Evolutionary conservation across 2,797 vertebrate genomes (phyloP).

Genomic region (Loris lydekkerianus): DNA sequence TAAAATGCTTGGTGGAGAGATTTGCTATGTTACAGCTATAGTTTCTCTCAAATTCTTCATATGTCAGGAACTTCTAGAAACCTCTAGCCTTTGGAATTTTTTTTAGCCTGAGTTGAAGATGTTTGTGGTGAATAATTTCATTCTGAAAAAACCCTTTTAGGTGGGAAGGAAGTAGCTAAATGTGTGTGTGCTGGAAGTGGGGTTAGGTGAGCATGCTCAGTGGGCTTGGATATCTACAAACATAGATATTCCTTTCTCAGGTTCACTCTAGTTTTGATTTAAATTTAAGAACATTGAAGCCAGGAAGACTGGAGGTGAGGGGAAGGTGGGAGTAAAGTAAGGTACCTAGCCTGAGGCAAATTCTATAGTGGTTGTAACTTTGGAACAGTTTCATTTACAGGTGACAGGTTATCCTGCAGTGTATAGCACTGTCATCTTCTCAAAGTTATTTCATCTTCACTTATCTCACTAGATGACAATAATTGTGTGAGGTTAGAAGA

Average conservation of each 20-base stretch:
- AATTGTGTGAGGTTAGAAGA: not conserved
- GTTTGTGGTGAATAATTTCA: not conserved
- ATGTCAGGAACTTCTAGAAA: not conserved
- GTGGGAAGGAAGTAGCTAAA: not conserved
- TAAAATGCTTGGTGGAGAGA: not conserved
- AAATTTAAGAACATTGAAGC: not conserved
- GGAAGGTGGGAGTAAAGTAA: not conserved
- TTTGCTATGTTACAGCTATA: not conserved
- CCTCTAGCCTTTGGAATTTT: not conserved
- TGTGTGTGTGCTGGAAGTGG: not conserved
- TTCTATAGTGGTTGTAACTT: not conserved
- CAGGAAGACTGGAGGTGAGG: not conserved
- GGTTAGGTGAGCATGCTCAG: too few species aligned
- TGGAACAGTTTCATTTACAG: not conserved
- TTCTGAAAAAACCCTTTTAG: not conserved
- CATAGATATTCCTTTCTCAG: not conserved
- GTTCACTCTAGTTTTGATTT: not conserved
- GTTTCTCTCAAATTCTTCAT: not conserved
- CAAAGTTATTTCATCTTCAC: not conserved
- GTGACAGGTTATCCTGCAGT: not conserved
- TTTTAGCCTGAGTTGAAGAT: not conserved
- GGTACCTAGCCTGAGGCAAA: not conserved
- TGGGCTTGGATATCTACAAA: not conserved
- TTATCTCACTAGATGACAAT: not conserved
- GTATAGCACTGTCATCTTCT: not conserved